Base-by-base conservation (phyloP, 2,888 invertebrate genomes). In the Adelognathus sp. region DNA sequence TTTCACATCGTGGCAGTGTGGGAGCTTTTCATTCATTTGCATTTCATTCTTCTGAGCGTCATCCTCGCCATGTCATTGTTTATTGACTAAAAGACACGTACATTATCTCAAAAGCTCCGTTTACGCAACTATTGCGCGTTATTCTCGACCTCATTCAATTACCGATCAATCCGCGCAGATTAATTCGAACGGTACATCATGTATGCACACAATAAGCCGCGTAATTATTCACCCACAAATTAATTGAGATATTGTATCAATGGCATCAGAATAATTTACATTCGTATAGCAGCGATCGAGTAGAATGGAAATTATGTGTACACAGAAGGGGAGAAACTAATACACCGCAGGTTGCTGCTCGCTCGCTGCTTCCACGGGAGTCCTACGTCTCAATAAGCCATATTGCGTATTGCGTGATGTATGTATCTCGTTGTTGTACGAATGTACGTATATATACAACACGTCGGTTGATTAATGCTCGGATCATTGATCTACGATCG, bases 401-500 rank as follows among this genome's bases (percentile, higher is more conserved):
- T 70, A 63, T 54, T n/a, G 41, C 41, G 41, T 33, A 31, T 67
- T 29, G 52, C 41, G 21, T 41, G 52, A 63, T 44, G 31, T 54
- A 72, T 46, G 18, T 50, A 52, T 74, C 39, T 41, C 52, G 18
- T 33, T 14, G 33, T 44, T 11, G 58, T 75, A 44, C 56, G 46
- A 21, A 73, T 64, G 39, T 16, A 60, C n/a, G 18, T 56, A 52
- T 71, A 61, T n/a, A 14, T 60, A 63, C 39, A 16, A 44, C 46
- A 31, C 11, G 50, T 50, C 54, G 6, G 27, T 46, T 79, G 81
- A 82, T 82, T 81, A 76, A 82, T 82, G 78, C 74, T 58, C 29
- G 33, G 56, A 76, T 81, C 67, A 75, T 58, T 69, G 77, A 82
- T 81, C 82, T 77, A 67, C 71, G 72, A 82, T 73, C 76, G 79